Evolutionary conservation across 2,797 vertebrate species (phyloP).

Genomic region (Brachyrhaphis roseni): DNA sequence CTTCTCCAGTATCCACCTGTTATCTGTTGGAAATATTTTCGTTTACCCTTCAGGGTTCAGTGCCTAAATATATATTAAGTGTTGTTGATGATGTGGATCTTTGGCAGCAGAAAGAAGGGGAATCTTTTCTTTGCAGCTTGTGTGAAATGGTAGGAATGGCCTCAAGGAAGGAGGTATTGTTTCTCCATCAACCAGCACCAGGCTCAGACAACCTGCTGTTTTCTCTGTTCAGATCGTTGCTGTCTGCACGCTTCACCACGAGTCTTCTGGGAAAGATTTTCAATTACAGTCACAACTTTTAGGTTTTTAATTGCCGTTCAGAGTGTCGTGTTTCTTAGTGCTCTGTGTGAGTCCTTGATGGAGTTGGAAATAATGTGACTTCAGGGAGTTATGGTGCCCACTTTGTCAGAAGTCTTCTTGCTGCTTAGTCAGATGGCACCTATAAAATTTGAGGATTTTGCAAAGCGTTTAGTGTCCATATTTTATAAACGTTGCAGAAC

Average conservation of each 20-base stretch:
- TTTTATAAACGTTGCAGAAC: neutral
- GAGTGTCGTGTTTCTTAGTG: neutral
- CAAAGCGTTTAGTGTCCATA: neutral
- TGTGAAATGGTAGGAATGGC: conserved; percentile 19
- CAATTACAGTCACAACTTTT: neutral
- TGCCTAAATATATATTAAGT: neutral
- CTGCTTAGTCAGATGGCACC: neutral
- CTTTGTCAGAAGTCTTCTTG: neutral
- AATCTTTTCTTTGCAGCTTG: neutral
- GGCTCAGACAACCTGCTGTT: conserved; percentile 21
- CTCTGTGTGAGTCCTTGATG: neutral
- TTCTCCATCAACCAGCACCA: conserved; percentile 20
- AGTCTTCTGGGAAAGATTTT: neutral
- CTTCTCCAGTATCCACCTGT: neutral
- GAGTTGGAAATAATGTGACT: neutral
- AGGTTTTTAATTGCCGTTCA: neutral
- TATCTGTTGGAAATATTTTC: neutral
- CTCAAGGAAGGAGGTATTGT: conserved; percentile 42
- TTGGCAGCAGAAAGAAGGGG: neutral
- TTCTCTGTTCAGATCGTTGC: neutral
- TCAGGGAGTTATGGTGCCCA: neutral
- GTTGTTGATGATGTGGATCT: neutral
- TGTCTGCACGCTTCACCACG: neutral
- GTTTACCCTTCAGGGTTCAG: too few species aligned
- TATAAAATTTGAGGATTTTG: neutral